These are phyloP conservation scores for Steinernema scapterisci DNA, from an alignment of 2,888 invertebrate genomes.

Conservation along the genomic window DNA sequence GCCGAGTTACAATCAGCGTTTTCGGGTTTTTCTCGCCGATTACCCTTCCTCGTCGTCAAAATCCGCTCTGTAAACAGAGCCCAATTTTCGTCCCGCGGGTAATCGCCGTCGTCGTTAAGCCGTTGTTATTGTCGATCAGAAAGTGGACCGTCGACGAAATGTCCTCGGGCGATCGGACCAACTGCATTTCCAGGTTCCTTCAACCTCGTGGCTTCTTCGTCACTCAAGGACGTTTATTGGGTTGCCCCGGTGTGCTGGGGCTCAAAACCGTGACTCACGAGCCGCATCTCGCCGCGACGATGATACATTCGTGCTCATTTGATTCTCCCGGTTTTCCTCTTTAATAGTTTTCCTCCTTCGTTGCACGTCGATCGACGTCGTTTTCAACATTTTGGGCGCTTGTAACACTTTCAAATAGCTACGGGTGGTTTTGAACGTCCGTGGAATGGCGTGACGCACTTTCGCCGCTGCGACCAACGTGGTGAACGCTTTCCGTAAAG, in stretches of 20 bases:
- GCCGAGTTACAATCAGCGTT: constrained; percentile 13
- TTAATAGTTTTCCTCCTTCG: constrained; percentile 10
- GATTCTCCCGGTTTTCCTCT: not conserved
- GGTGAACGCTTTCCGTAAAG: no score
- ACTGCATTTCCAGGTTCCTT: not conserved
- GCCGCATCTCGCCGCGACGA: constrained; percentile 5
- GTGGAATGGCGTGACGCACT: no score
- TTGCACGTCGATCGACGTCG: not conserved
- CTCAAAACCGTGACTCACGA: constrained; percentile 4
- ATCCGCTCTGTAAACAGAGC: constrained; percentile 27
- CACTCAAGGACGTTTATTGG: not conserved
- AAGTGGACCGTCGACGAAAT: constrained; percentile 8
- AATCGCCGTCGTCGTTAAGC: constrained; percentile 27
- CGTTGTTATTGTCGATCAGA: constrained; percentile 17
- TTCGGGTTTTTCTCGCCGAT: constrained; percentile 21
- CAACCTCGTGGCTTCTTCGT: not conserved
- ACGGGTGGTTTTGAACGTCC: no score
- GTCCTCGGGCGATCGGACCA: constrained; percentile 11
- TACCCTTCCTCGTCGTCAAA: constrained; percentile 11
- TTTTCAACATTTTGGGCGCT: not conserved
- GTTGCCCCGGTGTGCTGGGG: constrained; percentile 3
- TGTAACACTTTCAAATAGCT: no score
- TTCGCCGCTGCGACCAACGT: no score
- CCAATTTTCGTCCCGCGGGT: constrained; percentile 15
- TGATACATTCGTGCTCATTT: constrained; percentile 30